A percentile compares a stretch with the other conserved stretches of the same genome.
These are phyloP conservation scores for Eretmocerus hayati DNA, from an alignment of 2,888 invertebrate species.

Conservation along the genomic window DNA sequence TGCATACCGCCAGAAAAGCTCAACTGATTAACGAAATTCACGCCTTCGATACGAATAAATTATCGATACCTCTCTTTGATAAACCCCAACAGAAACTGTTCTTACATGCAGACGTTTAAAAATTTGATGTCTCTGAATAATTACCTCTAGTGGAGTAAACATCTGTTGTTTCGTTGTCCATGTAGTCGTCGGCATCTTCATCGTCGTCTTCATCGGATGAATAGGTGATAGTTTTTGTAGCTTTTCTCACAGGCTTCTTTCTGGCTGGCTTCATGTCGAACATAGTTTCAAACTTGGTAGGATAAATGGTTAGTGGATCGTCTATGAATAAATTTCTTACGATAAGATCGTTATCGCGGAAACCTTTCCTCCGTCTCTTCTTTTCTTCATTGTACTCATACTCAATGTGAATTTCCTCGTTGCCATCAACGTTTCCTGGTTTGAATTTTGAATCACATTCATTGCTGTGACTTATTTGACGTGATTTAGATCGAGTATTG, in stretches of 20 bases:
- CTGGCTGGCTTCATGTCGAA: not conserved
- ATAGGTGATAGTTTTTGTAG: too few species aligned
- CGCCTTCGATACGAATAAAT: too few species aligned
- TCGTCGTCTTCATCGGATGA: too few species aligned
- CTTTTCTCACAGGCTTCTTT: not conserved
- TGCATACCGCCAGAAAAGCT: too few species aligned
- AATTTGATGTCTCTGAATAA: not conserved
- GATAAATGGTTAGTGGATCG: too few species aligned
- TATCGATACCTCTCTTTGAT: too few species aligned
- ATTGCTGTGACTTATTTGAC: not conserved
- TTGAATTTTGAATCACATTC: not conserved
- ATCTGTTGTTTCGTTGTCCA: not conserved
- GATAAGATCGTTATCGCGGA: constrained; percentile 3
- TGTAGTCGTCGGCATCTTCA: not conserved
- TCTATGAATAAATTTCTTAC: too few species aligned
- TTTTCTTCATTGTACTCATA: constrained; percentile 7
- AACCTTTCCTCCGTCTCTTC: constrained; percentile 7
- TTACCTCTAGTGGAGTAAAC: not conserved
- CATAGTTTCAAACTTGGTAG: not conserved
- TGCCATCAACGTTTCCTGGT: too few species aligned
- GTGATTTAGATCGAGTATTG: constrained; percentile 5
- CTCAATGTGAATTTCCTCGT: not conserved
- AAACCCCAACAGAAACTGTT: too few species aligned
- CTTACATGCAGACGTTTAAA: not conserved
- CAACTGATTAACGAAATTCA: too few species aligned